phyloP scores from a whole-genome alignment of 1,140 invertebrate species.

The Pemphigus obesinymphae region DNA sequence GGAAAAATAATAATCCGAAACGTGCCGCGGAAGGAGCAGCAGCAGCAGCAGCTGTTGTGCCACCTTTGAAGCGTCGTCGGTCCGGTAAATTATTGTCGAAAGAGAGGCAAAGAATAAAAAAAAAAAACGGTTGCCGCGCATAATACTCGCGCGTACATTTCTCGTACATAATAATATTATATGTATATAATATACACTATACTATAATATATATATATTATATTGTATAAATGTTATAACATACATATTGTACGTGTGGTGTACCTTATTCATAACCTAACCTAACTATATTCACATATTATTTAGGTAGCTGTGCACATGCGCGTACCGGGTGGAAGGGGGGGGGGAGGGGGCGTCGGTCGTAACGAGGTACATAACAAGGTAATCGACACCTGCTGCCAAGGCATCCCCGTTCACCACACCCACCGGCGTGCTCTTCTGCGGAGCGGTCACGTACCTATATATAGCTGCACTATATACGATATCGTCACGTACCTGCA shows the following conservation, averaged over 20 bases:
- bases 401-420: constrained; percentile 12
- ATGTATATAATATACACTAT: no score
- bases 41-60: neutral
- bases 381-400: constrained; percentile 33
- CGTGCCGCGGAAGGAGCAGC: neutral
- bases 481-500: no score
- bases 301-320: neutral
- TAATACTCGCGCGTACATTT: neutral
- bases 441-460: no score
- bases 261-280: no score
- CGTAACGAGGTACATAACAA: constrained; percentile 17
- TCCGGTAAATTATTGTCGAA: neutral
- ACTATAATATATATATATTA: no score
- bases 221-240: no score
- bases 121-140: neutral
- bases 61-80: neutral
- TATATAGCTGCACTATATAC: no score
- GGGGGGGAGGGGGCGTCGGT: constrained; percentile 35
- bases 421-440: constrained; percentile 7
- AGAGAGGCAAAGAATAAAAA: neutral
- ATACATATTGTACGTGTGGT: neutral
- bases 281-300: neutral
- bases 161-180: neutral
- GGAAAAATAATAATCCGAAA: neutral
- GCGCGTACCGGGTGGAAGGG: no score